These are phyloP conservation scores for Rhamphomyia laevipes DNA, from an alignment of 2,888 invertebrate genomes.

Conservation along the genomic window DNA sequence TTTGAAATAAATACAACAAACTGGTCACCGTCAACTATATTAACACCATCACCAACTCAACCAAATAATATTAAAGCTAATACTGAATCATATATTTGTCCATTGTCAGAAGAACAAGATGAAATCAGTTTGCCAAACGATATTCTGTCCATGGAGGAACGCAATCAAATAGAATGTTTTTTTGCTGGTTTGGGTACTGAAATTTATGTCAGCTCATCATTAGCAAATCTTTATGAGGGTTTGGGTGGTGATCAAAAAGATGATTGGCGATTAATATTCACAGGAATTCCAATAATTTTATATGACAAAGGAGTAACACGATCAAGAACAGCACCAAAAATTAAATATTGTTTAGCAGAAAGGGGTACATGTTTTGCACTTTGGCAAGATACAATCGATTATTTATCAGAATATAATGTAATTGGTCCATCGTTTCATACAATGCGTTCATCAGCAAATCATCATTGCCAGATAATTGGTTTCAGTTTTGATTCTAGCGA, in stretches of 20 bases:
- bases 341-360: slow-evolving; percentile 55
- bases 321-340: slow-evolving; percentile 47
- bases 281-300: slow-evolving; percentile 60
- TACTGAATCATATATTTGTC: not conserved
- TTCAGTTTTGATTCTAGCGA: slow-evolving; percentile 58
- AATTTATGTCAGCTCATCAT: slow-evolving; percentile 55
- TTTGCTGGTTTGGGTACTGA: slow-evolving; percentile 59
- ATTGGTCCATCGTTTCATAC: slow-evolving; percentile 59
- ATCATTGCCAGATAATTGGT: slow-evolving; percentile 57
- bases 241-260: slow-evolving; percentile 37
- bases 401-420: slow-evolving; percentile 53
- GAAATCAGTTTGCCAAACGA: slow-evolving; percentile 11
- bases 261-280: slow-evolving; percentile 54
- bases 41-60: slow-evolving; percentile 21
- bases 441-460: slow-evolving; percentile 57
- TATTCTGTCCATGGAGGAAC: slow-evolving; percentile 43
- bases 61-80: not conserved
- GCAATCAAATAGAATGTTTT: slow-evolving; percentile 51
- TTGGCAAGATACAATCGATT: slow-evolving; percentile 63
- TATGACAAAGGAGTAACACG: slow-evolving; percentile 60
- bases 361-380: slow-evolving; percentile 61
- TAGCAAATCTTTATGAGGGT: slow-evolving; percentile 52
- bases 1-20: slow-evolving; percentile 26
- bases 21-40: slow-evolving; percentile 32
- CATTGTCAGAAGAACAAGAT: slow-evolving; percentile 29